A percentile compares a stretch with the other conserved stretches of the same genome.
Conservation (phyloP, 2,113 vertebrate genomes). For the Larimichthys polyactis region DNA sequence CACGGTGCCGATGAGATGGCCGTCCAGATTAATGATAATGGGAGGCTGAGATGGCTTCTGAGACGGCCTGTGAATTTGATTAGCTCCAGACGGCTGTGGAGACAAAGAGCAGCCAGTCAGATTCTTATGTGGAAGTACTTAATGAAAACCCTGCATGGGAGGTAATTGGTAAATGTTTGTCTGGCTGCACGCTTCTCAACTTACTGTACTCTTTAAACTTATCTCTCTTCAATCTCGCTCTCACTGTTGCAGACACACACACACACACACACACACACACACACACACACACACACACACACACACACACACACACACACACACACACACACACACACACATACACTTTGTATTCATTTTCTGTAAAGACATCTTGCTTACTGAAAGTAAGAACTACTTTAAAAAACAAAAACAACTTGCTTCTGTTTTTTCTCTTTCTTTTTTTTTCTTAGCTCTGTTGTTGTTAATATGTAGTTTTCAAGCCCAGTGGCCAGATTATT, state of each 20-base stretch:
- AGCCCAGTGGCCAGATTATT: not conserved
- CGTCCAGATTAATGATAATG: slow-evolving; percentile 88
- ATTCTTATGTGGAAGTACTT: slow-evolving; percentile 84
- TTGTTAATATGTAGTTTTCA: slow-evolving; percentile 11
- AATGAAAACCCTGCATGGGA: slow-evolving; percentile 83
- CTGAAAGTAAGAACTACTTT: slow-evolving; percentile 24
- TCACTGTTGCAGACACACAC: slow-evolving; percentile 34
- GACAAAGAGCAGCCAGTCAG: slow-evolving; percentile 80
- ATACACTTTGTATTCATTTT: slow-evolving; percentile 30
- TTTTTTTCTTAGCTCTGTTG: not conserved
- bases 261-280: slow-evolving; percentile 2
- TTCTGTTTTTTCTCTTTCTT: not conserved
- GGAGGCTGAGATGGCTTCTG: slow-evolving; percentile 82
- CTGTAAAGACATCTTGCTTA: slow-evolving; percentile 32
- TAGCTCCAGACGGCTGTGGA: slow-evolving; percentile 82
- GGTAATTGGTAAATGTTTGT: slow-evolving; percentile 86
- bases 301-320: slow-evolving; percentile 6
- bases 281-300: slow-evolving; percentile 19
- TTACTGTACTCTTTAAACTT: slow-evolving; percentile 75
- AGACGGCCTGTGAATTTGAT: slow-evolving; percentile 85
- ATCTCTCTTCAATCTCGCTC: slow-evolving; percentile 45
- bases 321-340: too few species aligned
- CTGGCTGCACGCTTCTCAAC: slow-evolving; percentile 73
- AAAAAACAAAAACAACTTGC: slow-evolving; percentile 6
- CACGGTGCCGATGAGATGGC: slow-evolving; percentile 86